A percentile compares a stretch with the other conserved stretches of the same genome.
Evolutionary conservation across 2,888 invertebrate genomes (phyloP).

Genomic region (Andricus curvator): DNA sequence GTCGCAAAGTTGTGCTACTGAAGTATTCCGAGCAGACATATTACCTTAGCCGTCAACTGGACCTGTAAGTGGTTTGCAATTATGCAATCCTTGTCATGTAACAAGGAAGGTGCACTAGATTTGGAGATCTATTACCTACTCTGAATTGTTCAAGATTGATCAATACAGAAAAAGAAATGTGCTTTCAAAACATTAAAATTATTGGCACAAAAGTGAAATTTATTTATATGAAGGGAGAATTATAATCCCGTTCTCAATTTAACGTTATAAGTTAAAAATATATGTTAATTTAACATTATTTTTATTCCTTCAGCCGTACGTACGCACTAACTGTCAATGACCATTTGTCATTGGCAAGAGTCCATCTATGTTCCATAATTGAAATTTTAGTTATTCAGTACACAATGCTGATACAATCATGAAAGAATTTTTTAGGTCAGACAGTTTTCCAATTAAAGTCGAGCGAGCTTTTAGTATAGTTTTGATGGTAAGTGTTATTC

Average conservation of each 20-base stretch:
- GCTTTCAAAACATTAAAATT: neutral
- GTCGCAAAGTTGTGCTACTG: conserved; percentile 60
- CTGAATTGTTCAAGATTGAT: neutral
- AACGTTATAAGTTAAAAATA: neutral
- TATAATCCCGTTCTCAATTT: neutral
- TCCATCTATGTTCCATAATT: no score
- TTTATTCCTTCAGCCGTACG: neutral
- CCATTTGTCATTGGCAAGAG: neutral
- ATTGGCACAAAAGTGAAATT: no score
- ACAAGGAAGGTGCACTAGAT: conserved; percentile 11
- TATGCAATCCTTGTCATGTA: conserved; percentile 52
- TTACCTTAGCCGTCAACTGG: conserved; percentile 51
- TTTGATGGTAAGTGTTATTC: no score
- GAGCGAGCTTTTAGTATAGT: no score
- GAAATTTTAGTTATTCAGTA: no score
- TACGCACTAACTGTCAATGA: neutral
- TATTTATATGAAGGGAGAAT: neutral
- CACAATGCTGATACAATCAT: no score
- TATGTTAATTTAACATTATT: neutral
- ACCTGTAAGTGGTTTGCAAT: conserved; percentile 49
- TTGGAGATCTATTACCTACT: neutral
- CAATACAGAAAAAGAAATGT: neutral
- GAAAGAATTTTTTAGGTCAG: no score
- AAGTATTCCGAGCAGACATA: conserved; percentile 65
- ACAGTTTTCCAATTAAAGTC: no score